phyloP scores from a whole-genome alignment of 1,140 invertebrate species.

The Cherax quadricarinatus region DNA sequence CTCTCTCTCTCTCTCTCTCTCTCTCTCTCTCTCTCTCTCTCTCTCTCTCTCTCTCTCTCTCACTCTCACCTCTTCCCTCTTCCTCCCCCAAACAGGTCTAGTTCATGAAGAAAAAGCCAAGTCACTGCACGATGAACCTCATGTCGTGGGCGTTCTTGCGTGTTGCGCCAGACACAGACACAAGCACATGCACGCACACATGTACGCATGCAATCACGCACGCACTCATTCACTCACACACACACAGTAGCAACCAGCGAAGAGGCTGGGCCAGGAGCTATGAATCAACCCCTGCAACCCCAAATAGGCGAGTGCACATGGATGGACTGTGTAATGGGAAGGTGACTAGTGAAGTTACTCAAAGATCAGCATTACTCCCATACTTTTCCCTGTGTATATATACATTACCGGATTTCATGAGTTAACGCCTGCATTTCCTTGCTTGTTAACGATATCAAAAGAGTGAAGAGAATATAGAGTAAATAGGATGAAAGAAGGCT shows the following conservation, averaged over 20 bases:
- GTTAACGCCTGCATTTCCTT: too few relatives aligned
- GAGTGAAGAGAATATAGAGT: too few relatives aligned
- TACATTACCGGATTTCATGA: too few relatives aligned
- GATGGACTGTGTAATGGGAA: not conserved
- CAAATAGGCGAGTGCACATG: not conserved
- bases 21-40: not conserved
- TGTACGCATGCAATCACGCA: not conserved
- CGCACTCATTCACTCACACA: too few relatives aligned
- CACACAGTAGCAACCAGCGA: too few relatives aligned
- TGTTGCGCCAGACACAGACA: not conserved
- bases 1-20: not conserved
- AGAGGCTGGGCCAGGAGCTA: too few relatives aligned
- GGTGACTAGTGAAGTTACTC: too few relatives aligned
- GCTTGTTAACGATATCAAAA: too few relatives aligned
- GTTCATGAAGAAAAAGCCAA: not conserved
- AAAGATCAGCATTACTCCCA: too few relatives aligned
- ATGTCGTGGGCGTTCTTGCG: conserved; percentile 10
- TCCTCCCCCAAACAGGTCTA: not conserved
- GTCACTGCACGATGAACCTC: not conserved
- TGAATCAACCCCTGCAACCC: too few relatives aligned
- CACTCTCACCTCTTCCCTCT: not conserved
- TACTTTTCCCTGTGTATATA: too few relatives aligned
- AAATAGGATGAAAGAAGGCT: too few relatives aligned
- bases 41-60: not conserved
- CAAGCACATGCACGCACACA: conserved; percentile 32